Base-by-base conservation (phyloP, 1,140 invertebrate genomes). In the Littorina saxatilis region DNA sequence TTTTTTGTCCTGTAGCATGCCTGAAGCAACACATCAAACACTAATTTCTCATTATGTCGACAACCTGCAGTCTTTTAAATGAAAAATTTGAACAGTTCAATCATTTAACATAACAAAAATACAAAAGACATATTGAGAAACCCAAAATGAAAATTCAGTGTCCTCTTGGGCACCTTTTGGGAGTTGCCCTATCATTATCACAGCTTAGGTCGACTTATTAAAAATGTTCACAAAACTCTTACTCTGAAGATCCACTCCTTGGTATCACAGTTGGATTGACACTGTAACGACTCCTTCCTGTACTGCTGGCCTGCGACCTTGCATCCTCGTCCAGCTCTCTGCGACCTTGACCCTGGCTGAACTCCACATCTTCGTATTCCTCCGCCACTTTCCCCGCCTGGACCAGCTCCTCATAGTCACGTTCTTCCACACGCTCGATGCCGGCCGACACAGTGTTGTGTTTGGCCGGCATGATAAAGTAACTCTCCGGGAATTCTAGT, bases 311-410 rank as follows among this genome's bases (percentile, higher is more conserved):
- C 39, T 13, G 40, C 9, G 70, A 73, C 40, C 70, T 73, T 23
- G 39, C 20, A n/a, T 73, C 70, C 1, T 73, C 70, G 40, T 73
- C 40, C 43, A 9, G 43, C 43, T 47, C 43, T n/a, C 35, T n/a
- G 68, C 20, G 68, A 72, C 37, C 68, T 72, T 40, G 35, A 15
- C 23, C 50, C 39, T 2, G 32, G 29, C 39, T 50, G 23, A 27
- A 39, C 37, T 32, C 39, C 70, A 47, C 70, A 43, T 85, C 84
- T 39, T 85, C 84, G 40, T 85, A 85, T 5, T 80, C 79, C n/a
- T 58, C 32, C 2, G 77, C 61, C n/a, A 79, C 20, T 39, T 81
- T 81, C 37, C 63, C 75, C 9, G 40, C 72, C 32, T 50, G 50
- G 11, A 79, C 50, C 27, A 80, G 70, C 68, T 83, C 76, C 39